Percentiles rank a stretch among this genome's conserved stretches.
Evolutionary conservation across 1,140 invertebrate species (phyloP).

Genomic region (Ladona fulva): DNA sequence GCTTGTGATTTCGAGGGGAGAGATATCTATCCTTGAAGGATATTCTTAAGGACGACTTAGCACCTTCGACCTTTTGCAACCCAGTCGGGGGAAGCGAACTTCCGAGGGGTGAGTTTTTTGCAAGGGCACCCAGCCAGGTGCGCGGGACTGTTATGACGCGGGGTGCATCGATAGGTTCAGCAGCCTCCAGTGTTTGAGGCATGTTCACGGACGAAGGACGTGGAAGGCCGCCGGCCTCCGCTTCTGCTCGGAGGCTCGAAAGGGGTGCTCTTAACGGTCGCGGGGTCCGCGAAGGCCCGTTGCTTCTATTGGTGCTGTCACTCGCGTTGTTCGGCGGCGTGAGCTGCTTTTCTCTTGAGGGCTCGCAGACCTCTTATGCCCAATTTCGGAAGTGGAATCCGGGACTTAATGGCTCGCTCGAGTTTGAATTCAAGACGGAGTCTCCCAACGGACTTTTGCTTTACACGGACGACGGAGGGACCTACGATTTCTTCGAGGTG

Average conservation of each 20-base stretch:
- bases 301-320: background rate
- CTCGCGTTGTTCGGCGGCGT: conserved; percentile 28
- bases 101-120: too few relatives aligned
- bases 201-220: background rate
- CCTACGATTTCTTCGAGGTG: conserved; percentile 90
- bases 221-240: background rate
- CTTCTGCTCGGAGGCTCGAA: too few relatives aligned
- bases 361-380: conserved; percentile 74
- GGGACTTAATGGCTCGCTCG: conserved; percentile 73
- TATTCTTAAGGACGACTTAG: too few relatives aligned
- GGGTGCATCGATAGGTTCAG: too few relatives aligned
- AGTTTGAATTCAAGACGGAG: conserved; percentile 86
- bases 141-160: too few relatives aligned
- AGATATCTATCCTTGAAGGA: too few relatives aligned
- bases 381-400: conserved; percentile 86
- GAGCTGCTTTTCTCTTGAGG: conserved; percentile 65
- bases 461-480: conserved; percentile 89
- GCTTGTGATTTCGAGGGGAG: too few relatives aligned
- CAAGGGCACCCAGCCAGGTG: too few relatives aligned
- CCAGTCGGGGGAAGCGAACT: too few relatives aligned
- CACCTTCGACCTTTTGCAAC: too few relatives aligned
- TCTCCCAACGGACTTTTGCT: conserved; percentile 80
- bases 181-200: too few relatives aligned
- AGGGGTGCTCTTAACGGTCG: background rate
- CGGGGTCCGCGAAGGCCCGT: background rate